Base-by-base conservation (phyloP, 1,140 invertebrate species). In the Lordiphosa collinella region DNA sequence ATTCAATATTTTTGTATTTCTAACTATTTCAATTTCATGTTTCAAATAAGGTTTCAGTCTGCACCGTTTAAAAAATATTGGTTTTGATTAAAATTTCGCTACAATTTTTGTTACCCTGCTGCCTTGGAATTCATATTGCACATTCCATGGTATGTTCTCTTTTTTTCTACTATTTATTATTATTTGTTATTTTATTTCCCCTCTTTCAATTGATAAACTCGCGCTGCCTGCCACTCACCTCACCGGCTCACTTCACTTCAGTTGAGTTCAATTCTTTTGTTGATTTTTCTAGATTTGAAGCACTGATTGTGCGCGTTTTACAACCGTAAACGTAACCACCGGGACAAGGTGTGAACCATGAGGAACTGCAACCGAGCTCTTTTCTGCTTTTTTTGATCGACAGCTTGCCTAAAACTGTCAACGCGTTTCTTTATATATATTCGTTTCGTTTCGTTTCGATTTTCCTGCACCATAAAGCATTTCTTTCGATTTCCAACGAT, bases 321-420 rank as follows among this genome's bases (percentile, higher is more conserved):
- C 72, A 44, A 44, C 66, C 78, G 55, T 52, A 40, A 44, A 11
- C 48, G 59, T 58, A 46, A 29, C 64, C 31, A 25, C 31, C 47
- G 29, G 18, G 58, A 35, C 78, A 76, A 82, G 78, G 76, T 82
- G 76, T 82, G 67, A 82, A 80, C 50, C 46, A 25, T 48, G 32
- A 52, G 43, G 60, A 49, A 64, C 29, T 66, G 60, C 62, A 55
- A 65, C 51, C 59, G 53, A 43, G 25, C 25, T 51, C 29, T 47
- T 47, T 49, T 46, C 67, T 54, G 35, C 2, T 18, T 58, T 48
- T 55, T 82, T 84, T 84, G 78, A 84, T 85, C 68, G 78, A 84
- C 78, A 84, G 78, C 79, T 84, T 73, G 78, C 78, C 78, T 85
- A 84, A 84, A 84, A 84, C 79, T 84, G 78, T 84, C 78, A 84